Evolutionary conservation across 1,140 invertebrate genomes (phyloP).

Genomic region (Coboldia fuscipes): DNA sequence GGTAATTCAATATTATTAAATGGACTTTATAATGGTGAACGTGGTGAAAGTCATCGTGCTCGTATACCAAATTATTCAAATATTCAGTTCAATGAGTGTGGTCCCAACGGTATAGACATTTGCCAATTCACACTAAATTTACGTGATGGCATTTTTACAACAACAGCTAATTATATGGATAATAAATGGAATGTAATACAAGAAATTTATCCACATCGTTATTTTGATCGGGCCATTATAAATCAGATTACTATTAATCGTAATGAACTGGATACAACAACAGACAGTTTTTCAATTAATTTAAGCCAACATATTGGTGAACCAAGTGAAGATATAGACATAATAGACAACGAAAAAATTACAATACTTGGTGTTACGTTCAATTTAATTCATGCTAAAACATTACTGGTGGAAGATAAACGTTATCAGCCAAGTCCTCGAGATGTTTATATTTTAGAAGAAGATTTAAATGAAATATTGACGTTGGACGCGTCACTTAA

Average conservation of each 20-base stretch:
- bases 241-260: constrained; percentile 23
- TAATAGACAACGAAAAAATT: background rate
- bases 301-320: background rate
- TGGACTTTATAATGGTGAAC: constrained; percentile 28
- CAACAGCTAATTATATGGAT: constrained; percentile 8
- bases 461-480: background rate
- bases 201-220: constrained; percentile 29
- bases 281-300: constrained; percentile 1
- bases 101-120: background rate
- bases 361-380: background rate
- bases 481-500: too few relatives aligned
- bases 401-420: constrained; percentile 11
- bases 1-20: constrained; percentile 32
- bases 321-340: constrained; percentile 1
- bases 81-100: constrained; percentile 13
- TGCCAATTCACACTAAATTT: background rate
- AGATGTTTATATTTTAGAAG: constrained; percentile 18
- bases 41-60: constrained; percentile 27
- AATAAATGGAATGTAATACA: constrained; percentile 24
- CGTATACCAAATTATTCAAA: constrained; percentile 31
- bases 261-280: background rate
- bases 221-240: constrained; percentile 28
- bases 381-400: background rate
- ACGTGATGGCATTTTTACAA: background rate
- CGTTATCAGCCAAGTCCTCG: constrained; percentile 21